Percentiles rank a stretch among this genome's conserved stretches.
Conservation (phyloP, 2,888 invertebrate species). For the Schrankia costaestrigalis region DNA sequence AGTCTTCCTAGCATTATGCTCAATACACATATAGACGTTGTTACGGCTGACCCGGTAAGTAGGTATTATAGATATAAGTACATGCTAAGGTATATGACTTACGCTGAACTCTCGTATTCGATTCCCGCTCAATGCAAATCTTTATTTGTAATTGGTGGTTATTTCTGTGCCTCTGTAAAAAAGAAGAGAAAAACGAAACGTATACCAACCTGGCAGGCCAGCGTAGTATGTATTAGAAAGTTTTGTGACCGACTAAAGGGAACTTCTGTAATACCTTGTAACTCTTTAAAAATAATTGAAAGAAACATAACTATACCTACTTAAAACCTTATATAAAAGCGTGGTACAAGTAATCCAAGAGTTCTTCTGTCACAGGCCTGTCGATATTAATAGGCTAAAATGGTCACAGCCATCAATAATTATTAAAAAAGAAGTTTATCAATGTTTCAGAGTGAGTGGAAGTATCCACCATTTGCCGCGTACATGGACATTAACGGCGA, state of each 20-base stretch:
- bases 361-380: not conserved
- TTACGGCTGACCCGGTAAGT: slow-evolving; percentile 90
- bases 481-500: slow-evolving; percentile 90
- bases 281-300: too few species aligned
- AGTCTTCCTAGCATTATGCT: slow-evolving; percentile 87
- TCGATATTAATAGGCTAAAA: not conserved
- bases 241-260: not conserved
- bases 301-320: too few species aligned
- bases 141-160: not conserved
- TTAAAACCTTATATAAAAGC: too few species aligned
- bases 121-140: not conserved
- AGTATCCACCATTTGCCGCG: slow-evolving; percentile 91
- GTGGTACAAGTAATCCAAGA: too few species aligned
- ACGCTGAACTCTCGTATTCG: not conserved
- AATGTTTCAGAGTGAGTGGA: slow-evolving; percentile 89
- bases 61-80: not conserved
- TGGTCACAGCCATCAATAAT: too few species aligned
- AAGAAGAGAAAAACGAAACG: not conserved
- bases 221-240: not conserved
- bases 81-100: not conserved
- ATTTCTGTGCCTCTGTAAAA: not conserved
- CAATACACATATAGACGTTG: slow-evolving; percentile 98
- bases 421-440: not conserved
- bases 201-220: not conserved
- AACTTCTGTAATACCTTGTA: too few species aligned